phyloP scores from a whole-genome alignment of 2,113 vertebrate genomes.

The Cyprinodon brontotheroides region DNA sequence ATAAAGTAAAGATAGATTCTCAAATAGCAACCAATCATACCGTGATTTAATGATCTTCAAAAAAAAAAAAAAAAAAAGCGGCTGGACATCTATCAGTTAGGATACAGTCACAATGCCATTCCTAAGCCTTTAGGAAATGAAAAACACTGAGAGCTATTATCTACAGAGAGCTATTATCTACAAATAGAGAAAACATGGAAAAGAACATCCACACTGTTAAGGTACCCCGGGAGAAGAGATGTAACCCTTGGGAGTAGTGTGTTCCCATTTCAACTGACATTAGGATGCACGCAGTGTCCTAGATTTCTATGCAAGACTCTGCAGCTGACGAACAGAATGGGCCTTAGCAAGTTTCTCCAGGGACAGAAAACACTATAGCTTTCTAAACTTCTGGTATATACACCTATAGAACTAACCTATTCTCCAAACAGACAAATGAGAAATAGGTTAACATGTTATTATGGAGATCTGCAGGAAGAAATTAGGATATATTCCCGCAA shows the following conservation, averaged over 20 bases:
- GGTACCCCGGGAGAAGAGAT: conserved; percentile 14
- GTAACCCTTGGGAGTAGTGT: conserved; percentile 18
- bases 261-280: conserved; percentile 48
- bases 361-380: conserved; percentile 16
- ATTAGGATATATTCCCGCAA: conserved; percentile 34
- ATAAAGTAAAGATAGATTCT: too few species aligned
- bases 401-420: not conserved
- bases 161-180: too few species aligned
- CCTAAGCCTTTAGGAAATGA: too few species aligned
- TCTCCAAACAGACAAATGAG: not conserved
- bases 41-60: too few species aligned
- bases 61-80: too few species aligned
- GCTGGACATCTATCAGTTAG: too few species aligned
- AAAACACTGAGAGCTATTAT: too few species aligned
- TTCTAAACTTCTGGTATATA: too few species aligned
- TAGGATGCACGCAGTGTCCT: conserved; percentile 57
- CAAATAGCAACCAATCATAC: too few species aligned
- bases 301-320: conserved; percentile 32
- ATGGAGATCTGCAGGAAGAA: not conserved
- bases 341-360: conserved; percentile 30
- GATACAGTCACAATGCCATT: too few species aligned
- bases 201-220: conserved; percentile 3
- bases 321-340: conserved; percentile 19
- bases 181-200: not conserved
- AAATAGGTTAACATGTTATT: not conserved